Conservation (phyloP, 2,888 invertebrate genomes). For the Anaspis maculata region DNA sequence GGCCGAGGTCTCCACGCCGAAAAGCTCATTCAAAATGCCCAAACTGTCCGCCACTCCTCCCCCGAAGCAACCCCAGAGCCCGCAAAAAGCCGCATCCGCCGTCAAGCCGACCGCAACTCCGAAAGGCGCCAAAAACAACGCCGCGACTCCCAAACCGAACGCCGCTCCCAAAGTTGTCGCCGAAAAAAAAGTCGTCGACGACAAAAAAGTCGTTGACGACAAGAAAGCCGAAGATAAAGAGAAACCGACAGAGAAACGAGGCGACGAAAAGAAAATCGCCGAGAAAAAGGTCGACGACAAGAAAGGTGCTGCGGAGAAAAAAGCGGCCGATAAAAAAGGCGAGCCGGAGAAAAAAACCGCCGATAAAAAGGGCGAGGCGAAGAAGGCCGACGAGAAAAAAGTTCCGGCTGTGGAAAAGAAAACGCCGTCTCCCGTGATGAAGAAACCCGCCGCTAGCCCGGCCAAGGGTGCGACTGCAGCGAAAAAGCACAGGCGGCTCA, state of each 20-base stretch:
- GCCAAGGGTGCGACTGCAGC: constrained; percentile 12
- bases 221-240: background rate
- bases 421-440: constrained; percentile 15
- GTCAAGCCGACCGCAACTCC: constrained; percentile 27
- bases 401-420: constrained; percentile 16
- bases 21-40: constrained; percentile 26
- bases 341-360: constrained; percentile 1
- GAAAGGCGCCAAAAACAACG: constrained; percentile 22
- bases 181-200: background rate
- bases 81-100: constrained; percentile 1
- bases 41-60: no score
- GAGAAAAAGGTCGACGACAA: constrained; percentile 8
- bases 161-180: constrained; percentile 22
- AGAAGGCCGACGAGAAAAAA: constrained; percentile 17
- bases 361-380: no score
- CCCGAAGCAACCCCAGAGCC: constrained; percentile 4
- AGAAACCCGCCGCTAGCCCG: constrained; percentile 6
- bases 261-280: no score
- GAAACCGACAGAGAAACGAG: constrained; percentile 2
- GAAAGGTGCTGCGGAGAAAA: constrained; percentile 8
- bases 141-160: constrained; percentile 27
- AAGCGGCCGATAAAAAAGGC: constrained; percentile 5
- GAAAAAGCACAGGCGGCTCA: constrained; percentile 32
- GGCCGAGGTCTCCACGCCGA: constrained; percentile 45
- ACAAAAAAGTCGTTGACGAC: background rate